Base-by-base conservation (phyloP, 1,140 invertebrate genomes). In the Neotoxoptera formosana region DNA sequence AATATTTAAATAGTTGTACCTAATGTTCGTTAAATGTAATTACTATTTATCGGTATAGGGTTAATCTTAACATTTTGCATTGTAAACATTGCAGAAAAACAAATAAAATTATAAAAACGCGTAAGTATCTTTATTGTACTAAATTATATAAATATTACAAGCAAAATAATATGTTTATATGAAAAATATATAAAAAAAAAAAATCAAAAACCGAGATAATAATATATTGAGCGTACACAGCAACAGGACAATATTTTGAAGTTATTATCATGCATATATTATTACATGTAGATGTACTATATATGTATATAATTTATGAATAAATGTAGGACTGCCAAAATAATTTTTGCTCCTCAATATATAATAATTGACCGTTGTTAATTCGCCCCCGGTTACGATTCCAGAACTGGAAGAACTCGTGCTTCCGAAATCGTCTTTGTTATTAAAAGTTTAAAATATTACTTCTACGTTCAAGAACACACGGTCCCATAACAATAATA, bases 401-500 rank as follows among this genome's bases (percentile, higher is more conserved):
- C 60, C 3, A n/a, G 56, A 76, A 76, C 60, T n/a, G n/a, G 30
- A 4, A n/a, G 23, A 4, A 86, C 81, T 45, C 1, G 25, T 47
- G 14, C 41, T 86, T 1, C 2, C 36, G 47, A 47, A 41, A 47
- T 21, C 41, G 1, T 25, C 3, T n/a, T n/a, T 14, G 14, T 34
- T 2, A n/a, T 17, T 34, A n/a, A 76, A 7, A 76, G 60, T n/a
- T 17, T n/a, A 7, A 86, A 86, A 30, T 86, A 47, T 45, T 25
- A 30, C 8, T 48, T 30, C 41, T 30, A 30, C 48, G n/a, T 87
- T 25, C 84, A 0, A 47, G 23, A 25, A 17, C 84, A 2, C 25
- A n/a, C 84, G 30, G 30, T n/a, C n/a, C n/a, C n/a, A 47, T 47
- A 86, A 86, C 48, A 47, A 87, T 87, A 48, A 87, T 87, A 87